Conservation (phyloP, 2,888 invertebrate species). For the Thyatira batis region DNA sequence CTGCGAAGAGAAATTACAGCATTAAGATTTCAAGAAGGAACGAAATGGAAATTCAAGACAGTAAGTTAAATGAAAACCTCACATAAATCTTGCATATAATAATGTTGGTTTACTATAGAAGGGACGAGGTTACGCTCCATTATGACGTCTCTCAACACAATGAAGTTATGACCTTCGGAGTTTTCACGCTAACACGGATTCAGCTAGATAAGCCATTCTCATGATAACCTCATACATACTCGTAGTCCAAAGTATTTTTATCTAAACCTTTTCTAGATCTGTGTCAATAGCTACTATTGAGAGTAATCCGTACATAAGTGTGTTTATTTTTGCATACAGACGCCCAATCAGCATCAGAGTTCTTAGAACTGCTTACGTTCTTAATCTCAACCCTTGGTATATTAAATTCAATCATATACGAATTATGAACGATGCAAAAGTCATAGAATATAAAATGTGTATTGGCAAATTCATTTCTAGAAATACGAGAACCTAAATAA, state of each 20-base stretch:
- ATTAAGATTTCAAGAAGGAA: not conserved
- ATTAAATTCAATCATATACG: not conserved
- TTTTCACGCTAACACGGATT: conserved; percentile 11
- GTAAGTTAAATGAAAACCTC: not conserved
- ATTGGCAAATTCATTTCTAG: not conserved
- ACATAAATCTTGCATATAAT: not conserved
- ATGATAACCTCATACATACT: not conserved
- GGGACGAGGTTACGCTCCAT: conserved; percentile 22
- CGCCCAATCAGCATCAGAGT: not conserved
- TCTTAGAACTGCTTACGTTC: not conserved
- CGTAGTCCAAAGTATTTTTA: no score
- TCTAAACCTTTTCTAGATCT: no score
- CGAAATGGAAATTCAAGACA: not conserved
- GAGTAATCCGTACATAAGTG: no score
- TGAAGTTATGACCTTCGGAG: conserved; percentile 33
- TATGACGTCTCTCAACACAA: conserved; percentile 26
- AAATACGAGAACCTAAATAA: not conserved
- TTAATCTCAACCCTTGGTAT: not conserved
- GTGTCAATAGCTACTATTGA: no score
- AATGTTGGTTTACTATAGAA: conserved; percentile 18
- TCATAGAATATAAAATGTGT: not conserved
- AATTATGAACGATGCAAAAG: not conserved
- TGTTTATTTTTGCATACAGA: no score
- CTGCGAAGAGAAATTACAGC: not conserved
- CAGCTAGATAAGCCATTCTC: conserved; percentile 5